Base-by-base conservation (phyloP, 2,888 invertebrate species). In the Melinaea menophilus region DNA sequence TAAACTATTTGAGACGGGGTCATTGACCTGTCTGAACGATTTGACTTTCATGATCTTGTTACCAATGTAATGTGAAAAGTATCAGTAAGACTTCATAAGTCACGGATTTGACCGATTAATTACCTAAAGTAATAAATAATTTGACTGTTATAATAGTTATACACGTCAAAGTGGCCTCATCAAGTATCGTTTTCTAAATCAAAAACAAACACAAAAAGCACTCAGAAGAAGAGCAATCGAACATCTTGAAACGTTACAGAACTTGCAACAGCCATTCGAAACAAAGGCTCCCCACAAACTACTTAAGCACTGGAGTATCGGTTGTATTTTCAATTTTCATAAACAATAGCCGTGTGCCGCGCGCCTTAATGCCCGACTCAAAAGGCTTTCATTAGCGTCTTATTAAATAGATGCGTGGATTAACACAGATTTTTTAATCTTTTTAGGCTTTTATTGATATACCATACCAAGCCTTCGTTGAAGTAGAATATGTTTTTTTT, bases 241-340 rank as follows among this genome's bases (percentile, higher is more conserved):
- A 71, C 72, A 67, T 67, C 66, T 72, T 66, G 65, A 68, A 67
- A 70, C 71, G 69, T 68, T 67, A 61, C 68, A 69, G 61, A 69
- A 72, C 65, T 69, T 64, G 66, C 64, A 66, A 62, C 64, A 59
- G 72, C 65, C 78, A 72, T 79, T 77, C 69, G 73, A 78, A 81
- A 82, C 80, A 84, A 81, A 81, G 78, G 72, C 68, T 67, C 59
- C 73, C 77, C 76, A 79, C 75, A 73, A 82, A 82, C 81, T 82
- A 80, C 82, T 81, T 81, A 79, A 76, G 71, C 69, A 75, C 75
- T 75, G 76, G 76, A 79, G 77, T 79, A 81, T 81, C 77, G 80
- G 76, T 76, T 74, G 64, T 63, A 75, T 76, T 81, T 79, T 76
- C 75, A 79, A 80, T 80, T 79, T 76, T 74, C 76, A 74, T 78